phyloP scores from a whole-genome alignment of 23 tunicate genomes.

The Styela plicata region DNA sequence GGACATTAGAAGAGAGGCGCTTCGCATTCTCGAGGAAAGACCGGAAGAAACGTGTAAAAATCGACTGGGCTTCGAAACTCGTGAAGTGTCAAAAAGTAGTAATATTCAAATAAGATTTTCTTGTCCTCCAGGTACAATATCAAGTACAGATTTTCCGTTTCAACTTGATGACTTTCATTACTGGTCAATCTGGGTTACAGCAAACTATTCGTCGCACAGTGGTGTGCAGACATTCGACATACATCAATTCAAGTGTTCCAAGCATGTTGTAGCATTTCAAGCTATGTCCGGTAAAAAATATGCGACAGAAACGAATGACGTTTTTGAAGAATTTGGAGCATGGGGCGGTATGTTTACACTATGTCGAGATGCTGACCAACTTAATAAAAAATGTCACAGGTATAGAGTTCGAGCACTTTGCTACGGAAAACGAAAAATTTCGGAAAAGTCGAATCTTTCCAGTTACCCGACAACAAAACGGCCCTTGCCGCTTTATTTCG shows the following conservation, averaged over 20 bases:
- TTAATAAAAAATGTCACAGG: slow-evolving; percentile 37
- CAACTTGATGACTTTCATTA: slow-evolving; percentile 44
- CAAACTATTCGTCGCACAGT: too few relatives aligned
- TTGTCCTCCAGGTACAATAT: slow-evolving; percentile 74
- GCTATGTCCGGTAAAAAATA: neutral
- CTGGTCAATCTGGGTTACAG: neutral
- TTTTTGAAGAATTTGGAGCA: slow-evolving; percentile 57
- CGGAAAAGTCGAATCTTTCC: too few relatives aligned
- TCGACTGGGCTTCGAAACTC: slow-evolving; percentile 37
- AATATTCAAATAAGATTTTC: slow-evolving; percentile 58
- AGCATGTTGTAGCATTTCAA: neutral
- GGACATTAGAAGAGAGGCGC: slow-evolving; percentile 24
- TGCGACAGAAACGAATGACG: slow-evolving; percentile 69
- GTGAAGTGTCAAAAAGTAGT: slow-evolving; percentile 23
- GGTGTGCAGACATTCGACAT: neutral
- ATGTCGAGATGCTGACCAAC: slow-evolving; percentile 60
- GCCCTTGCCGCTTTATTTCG: too few relatives aligned
- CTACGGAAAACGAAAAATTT: neutral
- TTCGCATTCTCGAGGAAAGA: slow-evolving; percentile 24
- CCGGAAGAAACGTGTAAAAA: slow-evolving; percentile 58
- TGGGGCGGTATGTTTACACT: slow-evolving; percentile 35
- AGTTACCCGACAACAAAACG: too few relatives aligned
- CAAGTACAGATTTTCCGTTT: slow-evolving; percentile 51
- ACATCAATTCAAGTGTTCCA: neutral
- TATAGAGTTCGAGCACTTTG: slow-evolving; percentile 79